These are phyloP conservation scores for Tetranychus truncatus DNA, from an alignment of 2,888 invertebrate genomes.

Conservation along the genomic window DNA sequence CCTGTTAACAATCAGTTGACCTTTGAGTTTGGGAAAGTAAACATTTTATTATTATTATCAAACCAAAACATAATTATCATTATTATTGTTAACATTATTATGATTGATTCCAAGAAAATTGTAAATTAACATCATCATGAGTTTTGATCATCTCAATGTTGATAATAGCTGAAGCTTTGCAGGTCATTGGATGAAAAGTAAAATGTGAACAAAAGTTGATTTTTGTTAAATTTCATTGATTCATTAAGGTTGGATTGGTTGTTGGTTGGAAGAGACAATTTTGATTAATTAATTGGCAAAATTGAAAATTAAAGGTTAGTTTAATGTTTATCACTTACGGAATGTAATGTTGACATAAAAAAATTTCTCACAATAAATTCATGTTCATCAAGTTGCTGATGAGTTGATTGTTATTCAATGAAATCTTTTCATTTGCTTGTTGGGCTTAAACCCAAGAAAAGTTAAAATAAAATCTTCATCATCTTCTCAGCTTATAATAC, in stretches of 20 bases:
- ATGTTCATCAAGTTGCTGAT: background rate
- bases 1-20: too few species aligned
- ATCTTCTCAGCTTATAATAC: background rate
- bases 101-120: background rate
- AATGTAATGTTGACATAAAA: constrained; percentile 1
- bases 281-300: background rate
- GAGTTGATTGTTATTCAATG: background rate
- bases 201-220: too few species aligned
- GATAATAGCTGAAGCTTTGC: background rate
- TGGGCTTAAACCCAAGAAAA: background rate
- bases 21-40: background rate
- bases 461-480: too few species aligned
- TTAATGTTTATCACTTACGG: background rate
- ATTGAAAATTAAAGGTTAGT: background rate
- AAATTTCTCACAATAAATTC: background rate
- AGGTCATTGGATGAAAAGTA: too few species aligned
- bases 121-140: background rate
- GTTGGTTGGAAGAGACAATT: too few species aligned
- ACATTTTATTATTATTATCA: background rate
- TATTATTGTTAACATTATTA: background rate
- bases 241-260: too few species aligned
- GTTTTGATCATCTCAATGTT: background rate
- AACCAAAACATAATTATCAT: background rate
- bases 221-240: too few species aligned
- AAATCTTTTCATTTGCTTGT: background rate